phyloP scores from a whole-genome alignment of 1,140 invertebrate genomes.

The Dufourea novaeangliae region DNA sequence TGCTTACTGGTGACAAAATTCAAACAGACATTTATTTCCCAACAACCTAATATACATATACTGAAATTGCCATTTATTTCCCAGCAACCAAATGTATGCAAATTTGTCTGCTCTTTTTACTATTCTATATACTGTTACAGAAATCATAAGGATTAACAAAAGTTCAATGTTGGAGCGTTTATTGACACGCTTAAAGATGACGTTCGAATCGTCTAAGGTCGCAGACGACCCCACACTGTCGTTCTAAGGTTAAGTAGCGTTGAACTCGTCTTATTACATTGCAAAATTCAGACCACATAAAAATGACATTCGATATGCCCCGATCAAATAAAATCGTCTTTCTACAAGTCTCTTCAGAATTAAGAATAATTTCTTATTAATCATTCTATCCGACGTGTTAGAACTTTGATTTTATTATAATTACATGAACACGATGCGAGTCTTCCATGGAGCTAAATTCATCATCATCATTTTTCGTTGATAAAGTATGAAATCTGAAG shows the following conservation, averaged over 20 bases:
- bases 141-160: no score
- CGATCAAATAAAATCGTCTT: not conserved
- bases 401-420: not conserved
- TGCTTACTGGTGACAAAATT: no score
- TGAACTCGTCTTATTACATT: constrained; percentile 1
- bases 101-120: no score
- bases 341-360: not conserved
- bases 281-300: not conserved
- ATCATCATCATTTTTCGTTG: no score
- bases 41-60: no score
- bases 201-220: not conserved
- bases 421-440: no score
- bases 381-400: not conserved
- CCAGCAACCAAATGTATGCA: no score
- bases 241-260: not conserved
- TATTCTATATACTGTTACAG: no score
- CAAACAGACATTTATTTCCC: no score
- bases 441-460: no score
- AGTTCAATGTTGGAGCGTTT: not conserved
- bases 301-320: not conserved
- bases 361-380: not conserved
- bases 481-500: no score
- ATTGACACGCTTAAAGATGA: not conserved
- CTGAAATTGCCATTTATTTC: no score
- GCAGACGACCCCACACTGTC: not conserved